Evolutionary conservation across 2,113 vertebrate species (phyloP).

Genomic region (Mungos mungo): DNA sequence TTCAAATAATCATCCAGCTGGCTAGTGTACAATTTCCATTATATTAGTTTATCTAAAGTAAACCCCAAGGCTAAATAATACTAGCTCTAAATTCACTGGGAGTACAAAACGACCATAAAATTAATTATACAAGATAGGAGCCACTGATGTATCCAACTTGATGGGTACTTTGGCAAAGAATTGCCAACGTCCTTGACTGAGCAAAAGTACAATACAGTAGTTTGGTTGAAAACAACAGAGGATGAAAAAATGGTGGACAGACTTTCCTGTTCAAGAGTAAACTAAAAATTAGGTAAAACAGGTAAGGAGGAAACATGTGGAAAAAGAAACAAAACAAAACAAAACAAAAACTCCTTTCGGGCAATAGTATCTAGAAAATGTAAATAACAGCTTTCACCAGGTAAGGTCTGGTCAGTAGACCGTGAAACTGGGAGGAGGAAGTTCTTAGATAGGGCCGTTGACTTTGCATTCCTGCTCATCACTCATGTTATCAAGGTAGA

Average conservation of each 20-base stretch:
- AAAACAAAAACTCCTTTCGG: no score
- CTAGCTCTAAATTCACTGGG: background rate
- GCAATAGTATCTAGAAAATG: background rate
- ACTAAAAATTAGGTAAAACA: background rate
- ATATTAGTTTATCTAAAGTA: slow-evolving; percentile 21
- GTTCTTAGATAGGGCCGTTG: background rate
- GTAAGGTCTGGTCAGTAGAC: background rate
- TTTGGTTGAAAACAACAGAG: background rate
- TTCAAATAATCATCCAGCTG: slow-evolving; percentile 21
- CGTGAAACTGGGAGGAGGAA: background rate
- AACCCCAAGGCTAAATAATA: slow-evolving; percentile 37
- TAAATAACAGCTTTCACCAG: background rate
- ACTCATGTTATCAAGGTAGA: background rate
- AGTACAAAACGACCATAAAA: slow-evolving; percentile 11
- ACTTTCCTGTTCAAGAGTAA: slow-evolving; percentile 33
- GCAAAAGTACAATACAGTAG: background rate
- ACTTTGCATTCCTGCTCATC: background rate
- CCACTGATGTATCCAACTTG: background rate
- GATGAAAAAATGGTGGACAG: background rate
- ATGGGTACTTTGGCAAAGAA: no score
- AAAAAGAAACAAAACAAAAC: background rate
- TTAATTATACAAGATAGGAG: background rate
- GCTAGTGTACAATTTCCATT: background rate
- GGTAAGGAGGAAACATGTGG: background rate
- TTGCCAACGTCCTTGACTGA: background rate